Evolutionary conservation across 1,140 invertebrate genomes (phyloP), one percentile per base, ranked within the genome.

Genomic region (Zaprionus ghesquierei): DNA sequence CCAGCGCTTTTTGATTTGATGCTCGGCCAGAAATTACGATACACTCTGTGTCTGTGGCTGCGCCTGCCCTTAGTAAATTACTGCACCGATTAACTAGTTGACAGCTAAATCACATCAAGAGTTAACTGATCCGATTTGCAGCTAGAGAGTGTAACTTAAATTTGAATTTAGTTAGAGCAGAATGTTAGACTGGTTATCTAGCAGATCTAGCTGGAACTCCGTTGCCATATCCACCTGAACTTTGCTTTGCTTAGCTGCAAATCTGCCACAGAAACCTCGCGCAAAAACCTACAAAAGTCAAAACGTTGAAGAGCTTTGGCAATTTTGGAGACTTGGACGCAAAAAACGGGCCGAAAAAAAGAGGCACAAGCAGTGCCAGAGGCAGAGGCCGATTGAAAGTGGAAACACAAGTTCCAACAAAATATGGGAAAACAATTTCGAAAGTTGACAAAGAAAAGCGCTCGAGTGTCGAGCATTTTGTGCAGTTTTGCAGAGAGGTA

Each of bases 341-440:
- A 31, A 18, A 20, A n/a, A 23, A 27, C 20, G 56, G 25, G 9
- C 15, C 18, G 9, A 10, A 20, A 27, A 27, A 46, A 35, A 62
- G 29, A 35, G 58, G 29, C 2, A 29, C 2, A 5, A 25, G 12
- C 15, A 20, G 13, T 31, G 27, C 9, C 15, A 49, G 56, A 10
- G 15, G 49, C 12, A 25, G 49, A 25, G 49, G 18, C 23, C 5
- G 22, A 41, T 12, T 22, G 18, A 35, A 31, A 59, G 18, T 20
- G 23, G 8, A 25, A 38, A 76, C 20, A 31, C 27, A 61, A 79
- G 46, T 29, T n/a, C n/a, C 25, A 58, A 59, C 44, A 49, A 77
- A 85, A 86, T 77, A 86, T 79, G 76, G 82, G 41, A 87, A 87
- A 87, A 82, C 79, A 82, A 87, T 87, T 87, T 87, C n/a, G 71